Evolutionary conservation across 2,888 invertebrate species (phyloP), one percentile per base, ranked within the genome.

Genomic region (Melieria crassipennis): DNA sequence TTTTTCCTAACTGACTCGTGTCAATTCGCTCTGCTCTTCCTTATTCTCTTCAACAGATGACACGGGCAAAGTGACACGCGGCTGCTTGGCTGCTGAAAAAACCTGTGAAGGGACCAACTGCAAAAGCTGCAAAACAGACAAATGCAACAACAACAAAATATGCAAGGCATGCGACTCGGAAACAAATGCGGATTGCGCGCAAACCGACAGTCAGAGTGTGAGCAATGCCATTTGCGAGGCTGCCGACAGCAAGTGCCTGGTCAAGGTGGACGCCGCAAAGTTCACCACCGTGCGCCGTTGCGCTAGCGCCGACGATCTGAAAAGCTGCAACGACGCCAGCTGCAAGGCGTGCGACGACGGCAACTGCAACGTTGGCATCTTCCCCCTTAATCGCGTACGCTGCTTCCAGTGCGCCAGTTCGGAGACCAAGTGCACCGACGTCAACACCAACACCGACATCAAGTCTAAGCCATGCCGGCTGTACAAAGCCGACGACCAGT

Each of bases 91-190:
- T 1, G 48, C 4, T 0, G n/a, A 0, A 0, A 6, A 5, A 0
- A 7, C 16, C 5, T 79, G 79, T 46, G 5, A 2, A 1, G 9
- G n/a, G 0, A 67, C 75, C 7, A 63, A 7, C 55, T 76, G 73
- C 56, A 3, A 46, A 3, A 13, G 5, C 6, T 84, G 83, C 43
- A 4, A 0, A 0, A 0, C 1, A 0, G 74, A 73, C 1, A 70
- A 72, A 0, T 76, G 80, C 72, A 83, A 83, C 46, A 48, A 9
- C 47, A 66, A 75, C 16, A 61, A 69, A 11, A 65, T 81, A 16
- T 84, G 84, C 72, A 80, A 81, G 57, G 55, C 47, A 0, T 85
- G 85, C 65, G 43, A 64, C 5, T 78, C 78, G 1, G 4, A 65
- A 0, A 60, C 6, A 0, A 75, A 78, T 57, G 10, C 70, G 3